These are phyloP conservation scores for Oxygymnocypris stewartii DNA, from an alignment of 2,113 vertebrate genomes.

Conservation along the genomic window DNA sequence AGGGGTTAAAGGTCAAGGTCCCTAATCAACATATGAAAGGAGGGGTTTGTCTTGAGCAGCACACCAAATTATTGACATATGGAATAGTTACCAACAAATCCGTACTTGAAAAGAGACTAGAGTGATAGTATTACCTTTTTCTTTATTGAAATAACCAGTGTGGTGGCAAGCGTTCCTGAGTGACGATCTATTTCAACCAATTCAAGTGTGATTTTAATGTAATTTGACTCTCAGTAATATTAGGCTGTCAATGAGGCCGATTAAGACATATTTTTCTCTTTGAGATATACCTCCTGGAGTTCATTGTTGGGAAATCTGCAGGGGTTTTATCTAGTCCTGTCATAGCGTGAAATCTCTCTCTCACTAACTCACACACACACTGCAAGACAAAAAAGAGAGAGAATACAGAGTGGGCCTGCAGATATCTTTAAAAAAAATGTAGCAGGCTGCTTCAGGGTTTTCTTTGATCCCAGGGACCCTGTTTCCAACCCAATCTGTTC, in stretches of 20 bases:
- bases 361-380: slow-evolving; percentile 35
- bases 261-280: slow-evolving; percentile 65
- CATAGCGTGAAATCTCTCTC: slow-evolving; percentile 55
- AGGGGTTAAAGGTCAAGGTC: slow-evolving; percentile 63
- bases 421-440: slow-evolving; percentile 26
- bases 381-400: slow-evolving; percentile 50
- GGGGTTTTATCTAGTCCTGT: slow-evolving; percentile 62
- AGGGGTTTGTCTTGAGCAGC: slow-evolving; percentile 65
- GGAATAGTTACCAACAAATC: slow-evolving; percentile 52
- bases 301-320: slow-evolving; percentile 62
- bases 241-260: slow-evolving; percentile 67
- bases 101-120: slow-evolving; percentile 30
- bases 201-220: slow-evolving; percentile 28
- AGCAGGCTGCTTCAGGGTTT: slow-evolving; percentile 70
- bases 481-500: slow-evolving; percentile 74
- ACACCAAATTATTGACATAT: slow-evolving; percentile 77
- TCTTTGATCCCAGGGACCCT: slow-evolving; percentile 66
- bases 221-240: slow-evolving; percentile 46
- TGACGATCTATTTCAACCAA: slow-evolving; percentile 1
- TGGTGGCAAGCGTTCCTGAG: not conserved
- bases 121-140: slow-evolving; percentile 22
- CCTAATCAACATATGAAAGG: slow-evolving; percentile 79
- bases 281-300: slow-evolving; percentile 58
- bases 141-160: not conserved
- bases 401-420: slow-evolving; percentile 43